Evolutionary conservation across 92 coral and sea anemone species (phyloP).

Genomic region (Epizoanthus scotinus): DNA sequence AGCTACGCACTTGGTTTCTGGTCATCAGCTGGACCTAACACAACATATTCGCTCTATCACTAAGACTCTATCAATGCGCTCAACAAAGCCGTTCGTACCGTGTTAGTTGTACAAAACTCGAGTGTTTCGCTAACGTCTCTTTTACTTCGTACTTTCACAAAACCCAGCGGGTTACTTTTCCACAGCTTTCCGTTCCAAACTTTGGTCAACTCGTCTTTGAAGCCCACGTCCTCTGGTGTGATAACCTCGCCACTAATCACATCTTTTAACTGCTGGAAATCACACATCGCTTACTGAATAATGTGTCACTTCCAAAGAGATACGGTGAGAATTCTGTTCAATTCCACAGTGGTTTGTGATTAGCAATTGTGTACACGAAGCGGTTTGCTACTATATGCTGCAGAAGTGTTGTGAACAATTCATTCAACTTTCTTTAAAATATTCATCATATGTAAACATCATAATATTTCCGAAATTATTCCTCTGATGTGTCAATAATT

Average conservation of each 20-base stretch:
- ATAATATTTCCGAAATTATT: not conserved
- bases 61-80: not conserved
- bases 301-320: too few species aligned
- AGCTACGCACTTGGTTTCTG: too few species aligned
- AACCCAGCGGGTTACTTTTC: constrained; percentile 20
- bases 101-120: constrained; percentile 27
- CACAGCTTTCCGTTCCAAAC: constrained; percentile 40
- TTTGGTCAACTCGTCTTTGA: constrained; percentile 20
- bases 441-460: constrained; percentile 7
- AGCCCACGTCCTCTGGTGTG: not conserved
- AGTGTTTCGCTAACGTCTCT: constrained; percentile 23
- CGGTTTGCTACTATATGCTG: too few species aligned
- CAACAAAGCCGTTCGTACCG: constrained; percentile 6
- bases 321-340: not conserved
- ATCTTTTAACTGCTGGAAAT: not conserved
- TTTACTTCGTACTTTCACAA: constrained; percentile 10
- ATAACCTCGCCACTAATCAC: constrained; percentile 15
- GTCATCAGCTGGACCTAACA: not conserved
- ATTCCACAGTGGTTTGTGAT: not conserved
- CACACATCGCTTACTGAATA: not conserved
- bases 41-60: not conserved
- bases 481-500: not conserved
- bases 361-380: not conserved
- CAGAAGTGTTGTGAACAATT: too few species aligned
- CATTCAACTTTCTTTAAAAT: not conserved